phyloP scores from a whole-genome alignment of 2,888 invertebrate species.

The Electrophaes corylata region DNA sequence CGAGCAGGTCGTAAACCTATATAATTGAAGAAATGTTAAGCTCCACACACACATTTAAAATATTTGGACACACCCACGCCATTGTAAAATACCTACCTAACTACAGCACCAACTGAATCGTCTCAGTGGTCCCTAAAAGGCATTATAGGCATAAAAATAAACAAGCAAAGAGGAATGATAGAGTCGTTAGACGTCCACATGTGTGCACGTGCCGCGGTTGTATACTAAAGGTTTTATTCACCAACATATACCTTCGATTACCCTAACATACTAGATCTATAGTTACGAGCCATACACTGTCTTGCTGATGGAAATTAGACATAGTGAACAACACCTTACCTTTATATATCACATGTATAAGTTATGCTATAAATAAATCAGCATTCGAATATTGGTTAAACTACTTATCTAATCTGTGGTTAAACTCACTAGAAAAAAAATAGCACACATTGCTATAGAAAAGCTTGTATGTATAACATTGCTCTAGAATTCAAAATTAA shows the following conservation, averaged over 20 bases:
- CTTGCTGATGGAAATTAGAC: too few relatives aligned
- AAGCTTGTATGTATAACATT: neutral
- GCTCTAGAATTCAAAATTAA: neutral
- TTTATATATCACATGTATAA: too few relatives aligned
- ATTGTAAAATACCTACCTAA: neutral
- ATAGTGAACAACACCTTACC: too few relatives aligned
- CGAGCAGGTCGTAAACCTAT: neutral
- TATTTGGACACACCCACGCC: neutral
- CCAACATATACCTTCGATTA: too few relatives aligned
- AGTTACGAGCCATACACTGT: too few relatives aligned
- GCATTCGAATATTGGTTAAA: too few relatives aligned
- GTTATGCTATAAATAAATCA: too few relatives aligned
- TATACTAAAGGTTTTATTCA: too few relatives aligned
- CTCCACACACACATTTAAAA: neutral
- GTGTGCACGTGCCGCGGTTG: constrained; percentile 29
- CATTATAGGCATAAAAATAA: constrained; percentile 43
- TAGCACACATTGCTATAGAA: neutral
- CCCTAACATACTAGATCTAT: too few relatives aligned
- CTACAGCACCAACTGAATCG: neutral
- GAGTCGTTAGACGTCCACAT: constrained; percentile 32
- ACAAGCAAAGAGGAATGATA: constrained; percentile 40
- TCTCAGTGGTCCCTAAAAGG: constrained; percentile 36
- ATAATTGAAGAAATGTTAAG: neutral
- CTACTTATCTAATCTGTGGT: too few relatives aligned
- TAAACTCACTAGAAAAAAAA: too few relatives aligned